Percentiles rank a stretch among this genome's conserved stretches.
Conservation (phyloP, 2,113 vertebrate genomes). For the Pygoscelis adeliae region DNA sequence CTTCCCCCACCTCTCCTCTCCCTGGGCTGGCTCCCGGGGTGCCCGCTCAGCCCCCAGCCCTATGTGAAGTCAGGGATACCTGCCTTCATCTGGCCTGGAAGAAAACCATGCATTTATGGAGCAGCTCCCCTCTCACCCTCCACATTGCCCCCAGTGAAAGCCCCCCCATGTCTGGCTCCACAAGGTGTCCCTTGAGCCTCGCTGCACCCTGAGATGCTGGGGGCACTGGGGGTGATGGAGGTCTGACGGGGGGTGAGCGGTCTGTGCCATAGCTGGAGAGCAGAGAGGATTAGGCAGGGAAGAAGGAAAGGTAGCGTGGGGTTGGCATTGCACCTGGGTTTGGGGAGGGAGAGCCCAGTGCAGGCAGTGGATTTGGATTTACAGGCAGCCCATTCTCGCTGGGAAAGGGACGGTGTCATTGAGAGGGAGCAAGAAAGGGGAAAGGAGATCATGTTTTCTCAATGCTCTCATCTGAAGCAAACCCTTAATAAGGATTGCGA, state of each 20-base stretch:
- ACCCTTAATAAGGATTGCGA: constrained; percentile 62
- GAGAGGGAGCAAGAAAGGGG: constrained; percentile 23
- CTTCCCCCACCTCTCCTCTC: background rate
- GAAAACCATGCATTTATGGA: background rate
- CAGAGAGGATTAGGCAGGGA: background rate
- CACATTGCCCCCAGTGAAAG: accelerated
- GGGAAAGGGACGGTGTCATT: constrained; percentile 38
- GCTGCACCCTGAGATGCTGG: accelerated
- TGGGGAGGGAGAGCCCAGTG: background rate
- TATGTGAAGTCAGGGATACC: background rate
- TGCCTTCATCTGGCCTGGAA: background rate
- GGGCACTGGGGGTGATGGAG: too few relatives aligned
- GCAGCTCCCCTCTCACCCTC: background rate
- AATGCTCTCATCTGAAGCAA: constrained; percentile 56
- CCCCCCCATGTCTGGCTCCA: background rate
- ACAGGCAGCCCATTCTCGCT: accelerated
- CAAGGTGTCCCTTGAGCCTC: accelerated
- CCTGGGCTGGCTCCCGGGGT: background rate
- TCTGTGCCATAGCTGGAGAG: background rate
- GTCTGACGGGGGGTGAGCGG: accelerated
- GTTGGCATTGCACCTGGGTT: accelerated
- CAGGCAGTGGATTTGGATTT: background rate
- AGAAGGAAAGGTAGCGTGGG: accelerated
- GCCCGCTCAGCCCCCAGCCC: background rate
- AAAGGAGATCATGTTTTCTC: constrained; percentile 62